A percentile compares a stretch with the other conserved stretches of the same genome.
These are phyloP conservation scores for Euura saliciscinereae DNA, from an alignment of 1,140 invertebrate species.

Conservation along the genomic window DNA sequence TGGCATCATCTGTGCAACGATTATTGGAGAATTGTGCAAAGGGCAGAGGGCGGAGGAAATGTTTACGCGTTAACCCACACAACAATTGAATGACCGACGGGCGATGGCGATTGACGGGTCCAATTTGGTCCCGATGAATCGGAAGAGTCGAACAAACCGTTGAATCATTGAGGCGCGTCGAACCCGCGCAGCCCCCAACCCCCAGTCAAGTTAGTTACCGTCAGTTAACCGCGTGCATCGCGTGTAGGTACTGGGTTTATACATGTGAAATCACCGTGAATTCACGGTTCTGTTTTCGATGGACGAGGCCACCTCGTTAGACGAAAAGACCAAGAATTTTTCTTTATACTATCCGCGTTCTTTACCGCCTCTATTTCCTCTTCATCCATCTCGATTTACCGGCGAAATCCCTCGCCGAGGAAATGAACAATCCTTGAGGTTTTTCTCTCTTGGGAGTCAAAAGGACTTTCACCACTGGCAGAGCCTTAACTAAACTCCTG, in stretches of 20 bases:
- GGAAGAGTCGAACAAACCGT: neutral
- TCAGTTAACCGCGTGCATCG: neutral
- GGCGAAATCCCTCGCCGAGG: no score
- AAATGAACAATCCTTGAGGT: no score
- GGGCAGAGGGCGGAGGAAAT: neutral
- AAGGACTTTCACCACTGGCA: no score
- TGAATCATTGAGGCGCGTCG: neutral
- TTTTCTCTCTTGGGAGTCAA: no score
- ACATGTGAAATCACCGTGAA: no score
- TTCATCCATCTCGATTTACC: neutral
- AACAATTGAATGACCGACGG: neutral
- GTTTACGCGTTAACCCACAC: neutral
- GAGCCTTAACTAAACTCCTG: no score
- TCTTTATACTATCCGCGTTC: neutral
- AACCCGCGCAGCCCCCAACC: neutral
- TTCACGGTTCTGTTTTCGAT: no score
- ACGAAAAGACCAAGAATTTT: neutral
- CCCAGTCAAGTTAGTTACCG: neutral
- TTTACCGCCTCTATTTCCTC: neutral
- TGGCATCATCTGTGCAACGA: no score
- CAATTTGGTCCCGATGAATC: constrained; percentile 6
- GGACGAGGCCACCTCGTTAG: neutral
- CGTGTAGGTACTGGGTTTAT: no score
- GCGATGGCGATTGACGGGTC: neutral
- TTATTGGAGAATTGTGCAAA: neutral